Evolutionary conservation across 2,888 invertebrate genomes (phyloP).

Genomic region (Helleia helle): DNA sequence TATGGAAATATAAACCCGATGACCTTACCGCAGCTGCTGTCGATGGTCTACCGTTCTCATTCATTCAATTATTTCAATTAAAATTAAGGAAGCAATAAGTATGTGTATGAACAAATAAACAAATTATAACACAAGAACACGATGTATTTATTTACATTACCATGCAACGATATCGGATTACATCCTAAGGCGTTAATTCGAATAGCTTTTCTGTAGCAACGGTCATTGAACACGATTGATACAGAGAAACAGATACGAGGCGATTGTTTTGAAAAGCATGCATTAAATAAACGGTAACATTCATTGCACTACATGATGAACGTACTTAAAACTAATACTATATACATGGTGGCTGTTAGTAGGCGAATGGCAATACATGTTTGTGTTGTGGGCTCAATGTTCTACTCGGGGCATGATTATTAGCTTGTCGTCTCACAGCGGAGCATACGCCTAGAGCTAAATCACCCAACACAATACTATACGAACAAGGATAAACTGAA

Average conservation of each 20-base stretch:
- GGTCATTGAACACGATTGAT: slow-evolving; percentile 26
- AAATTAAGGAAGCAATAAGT: slow-evolving; percentile 36
- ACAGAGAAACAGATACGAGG: slow-evolving; percentile 38
- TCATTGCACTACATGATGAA: slow-evolving; percentile 9
- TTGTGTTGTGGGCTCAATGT: slow-evolving; percentile 63
- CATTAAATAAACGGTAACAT: no score
- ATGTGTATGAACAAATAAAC: slow-evolving; percentile 35
- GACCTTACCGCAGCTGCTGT: slow-evolving; percentile 23
- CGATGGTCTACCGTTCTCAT: slow-evolving; percentile 13
- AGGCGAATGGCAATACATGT: slow-evolving; percentile 32
- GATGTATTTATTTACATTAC: slow-evolving; percentile 30
- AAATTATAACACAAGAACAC: slow-evolving; percentile 26
- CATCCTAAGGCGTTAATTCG: slow-evolving; percentile 17
- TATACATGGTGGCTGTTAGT: slow-evolving; percentile 52
- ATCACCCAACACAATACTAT: slow-evolving; percentile 59
- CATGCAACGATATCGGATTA: slow-evolving; percentile 33
- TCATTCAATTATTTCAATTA: slow-evolving; percentile 20
- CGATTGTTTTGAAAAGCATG: slow-evolving; percentile 20
- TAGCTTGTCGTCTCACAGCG: slow-evolving; percentile 53
- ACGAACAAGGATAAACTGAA: slow-evolving; percentile 52
- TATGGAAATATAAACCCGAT: slow-evolving; percentile 9
- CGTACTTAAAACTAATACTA: slow-evolving; percentile 30
- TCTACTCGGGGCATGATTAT: slow-evolving; percentile 62
- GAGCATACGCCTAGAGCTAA: slow-evolving; percentile 56
- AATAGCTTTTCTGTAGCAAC: slow-evolving; percentile 38